Evolutionary conservation across 2,797 vertebrate genomes (phyloP).

Genomic region (Enteromius paludinosus): DNA sequence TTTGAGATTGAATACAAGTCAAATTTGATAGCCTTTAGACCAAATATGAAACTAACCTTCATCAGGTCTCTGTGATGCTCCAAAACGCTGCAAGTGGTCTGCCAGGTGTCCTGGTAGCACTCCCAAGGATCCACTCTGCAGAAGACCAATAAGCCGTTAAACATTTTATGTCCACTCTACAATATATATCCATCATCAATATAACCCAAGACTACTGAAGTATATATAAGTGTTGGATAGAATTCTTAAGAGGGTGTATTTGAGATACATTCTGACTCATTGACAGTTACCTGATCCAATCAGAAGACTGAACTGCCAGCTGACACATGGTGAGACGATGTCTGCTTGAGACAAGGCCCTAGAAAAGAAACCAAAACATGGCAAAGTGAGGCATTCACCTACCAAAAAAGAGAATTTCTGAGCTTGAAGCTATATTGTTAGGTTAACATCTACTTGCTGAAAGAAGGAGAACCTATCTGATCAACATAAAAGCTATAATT

Average conservation of each 20-base stretch:
- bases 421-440: background rate
- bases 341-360: conserved; percentile 94
- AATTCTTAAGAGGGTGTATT: background rate
- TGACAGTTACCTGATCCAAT: conserved; percentile 94
- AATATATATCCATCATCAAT: conserved; percentile 1
- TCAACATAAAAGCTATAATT: background rate
- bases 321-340: conserved; percentile 98
- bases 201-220: background rate
- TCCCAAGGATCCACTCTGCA: conserved; percentile 97
- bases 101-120: conserved; percentile 98
- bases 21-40: background rate
- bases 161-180: conserved; percentile 13
- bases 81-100: conserved; percentile 95
- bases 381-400: background rate
- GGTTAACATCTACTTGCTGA: background rate
- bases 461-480: background rate
- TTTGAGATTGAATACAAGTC: background rate
- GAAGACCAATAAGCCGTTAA: conserved; percentile 3
- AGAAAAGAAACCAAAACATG: conserved; percentile 32
- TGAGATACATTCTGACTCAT: background rate
- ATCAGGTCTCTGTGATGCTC: conserved; percentile 97
- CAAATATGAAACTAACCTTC: conserved; percentile 80
- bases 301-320: conserved; percentile 93
- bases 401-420: background rate
- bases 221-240: background rate